Base-by-base conservation (phyloP, 2,888 invertebrate genomes). In the Sisyra nigra region DNA sequence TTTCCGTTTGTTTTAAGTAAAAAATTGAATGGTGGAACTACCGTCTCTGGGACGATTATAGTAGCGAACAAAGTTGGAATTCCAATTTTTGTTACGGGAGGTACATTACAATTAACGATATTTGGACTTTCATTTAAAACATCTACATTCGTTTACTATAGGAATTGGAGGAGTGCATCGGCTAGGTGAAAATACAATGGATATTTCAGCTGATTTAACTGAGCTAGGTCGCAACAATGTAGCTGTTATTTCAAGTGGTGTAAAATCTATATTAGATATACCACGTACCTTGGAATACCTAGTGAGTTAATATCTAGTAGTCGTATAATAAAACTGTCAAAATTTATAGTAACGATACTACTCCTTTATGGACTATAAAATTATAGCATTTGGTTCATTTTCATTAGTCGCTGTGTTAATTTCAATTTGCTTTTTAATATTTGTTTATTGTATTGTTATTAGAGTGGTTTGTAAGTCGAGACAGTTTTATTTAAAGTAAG, bases 181-280 rank as follows among this genome's bases (percentile, higher is more conserved):
- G 5, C 80, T 80, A 38, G 93, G 82, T 1, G 81, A 91, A 57
- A 60, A 61, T n/a, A 83, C 85, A 34, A 69, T 93, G 63, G 98
- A 99, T 60, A 67, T 98, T 42, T 97, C 96, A 47, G 91, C 96
- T 1, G 98, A 98, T 65, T 70, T 99, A 41, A 76, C 74, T 6
- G 96, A 98, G 61, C 68, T 98, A 42, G 86, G 92, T 1, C 73
- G 81, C 45, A 88, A 82, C 47, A 80, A 81, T 10, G 79, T 96
- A 1, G 76, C 88, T 37, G 93, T 98, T 5, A 80, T 99, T 2
- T 94, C 91, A 51, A 88, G 94, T 55, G 98, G 98, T 1, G 80
- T 94, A 44, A 98, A 98, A 65, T 94, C 96, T 14, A 96, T 98
- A 53, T 70, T 99, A 45, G 98, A 99, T 60, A 89, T 98, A 52